Evolutionary conservation across 1,140 invertebrate genomes (phyloP), one percentile per base, ranked within the genome.

Genomic region (Hyphantria cunea): DNA sequence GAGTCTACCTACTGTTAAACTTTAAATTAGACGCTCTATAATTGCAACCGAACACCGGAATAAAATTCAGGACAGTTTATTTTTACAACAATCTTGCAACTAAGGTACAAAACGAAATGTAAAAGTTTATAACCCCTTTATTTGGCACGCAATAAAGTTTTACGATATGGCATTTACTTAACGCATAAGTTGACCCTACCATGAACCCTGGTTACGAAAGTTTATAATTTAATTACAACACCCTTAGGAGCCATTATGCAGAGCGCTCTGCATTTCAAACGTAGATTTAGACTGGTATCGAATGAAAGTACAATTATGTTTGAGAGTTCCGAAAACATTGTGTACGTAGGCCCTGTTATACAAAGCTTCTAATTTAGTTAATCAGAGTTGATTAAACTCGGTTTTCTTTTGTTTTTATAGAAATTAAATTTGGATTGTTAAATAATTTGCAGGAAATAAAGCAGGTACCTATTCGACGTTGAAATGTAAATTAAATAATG

Each of bases 151-250:
- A 80, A 77, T 89, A 89, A 89, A 89, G 68, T 86, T 89, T 88
- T 89, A 89, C 71, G 82, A 85, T 76, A 81, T 66, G 68, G 72
- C 84, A 80, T 86, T 87, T 86, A 89, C 80, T 87, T 87, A 82
- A 80, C 80, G 76, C 66, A 59, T 74, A 73, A 82, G 80, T 85
- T 87, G 84, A 86, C 86, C 86, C 84, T 81, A 80, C 64, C 34
- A 47, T 61, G 60, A 58, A 68, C 66, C 69, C 55, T 49, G 66
- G 70, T 54, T 70, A 74, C 73, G 74, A 86, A 87, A 87, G 84
- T 88, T 89, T 89, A 88, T 89, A 88, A 88, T 89, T 89, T 89
- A 89, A 89, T 89, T 89, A 89, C 79, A 81, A 86, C 86, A 75
- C 85, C 82, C 86, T 64, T 51, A 74, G 80, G 85, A 79, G 66